These are phyloP conservation scores for Boulengeromyrus knoepffleri DNA, from an alignment of 2,113 vertebrate genomes.

Conservation along the genomic window DNA sequence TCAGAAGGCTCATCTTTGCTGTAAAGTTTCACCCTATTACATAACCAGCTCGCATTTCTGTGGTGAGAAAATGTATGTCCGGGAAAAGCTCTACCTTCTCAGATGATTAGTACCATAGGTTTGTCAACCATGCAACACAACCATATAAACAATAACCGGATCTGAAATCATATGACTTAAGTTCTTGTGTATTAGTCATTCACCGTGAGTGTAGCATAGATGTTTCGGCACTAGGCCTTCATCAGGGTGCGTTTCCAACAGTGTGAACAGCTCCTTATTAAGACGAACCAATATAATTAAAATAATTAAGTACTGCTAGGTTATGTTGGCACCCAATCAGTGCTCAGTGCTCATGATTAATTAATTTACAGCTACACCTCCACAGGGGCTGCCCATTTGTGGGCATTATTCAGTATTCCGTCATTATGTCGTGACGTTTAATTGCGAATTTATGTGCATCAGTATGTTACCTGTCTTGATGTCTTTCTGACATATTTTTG, in stretches of 20 bases:
- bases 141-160: not conserved
- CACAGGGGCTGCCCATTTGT: not conserved
- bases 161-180: not conserved
- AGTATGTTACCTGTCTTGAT: too few relatives aligned
- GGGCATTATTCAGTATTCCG: not conserved
- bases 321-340: not conserved
- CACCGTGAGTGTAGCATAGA: not conserved
- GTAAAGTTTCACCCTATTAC: not conserved
- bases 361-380: not conserved
- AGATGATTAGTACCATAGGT: not conserved
- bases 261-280: not conserved
- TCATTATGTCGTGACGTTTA: too few relatives aligned
- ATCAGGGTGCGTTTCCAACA: not conserved
- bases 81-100: not conserved
- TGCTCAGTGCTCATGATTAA: not conserved
- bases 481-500: too few relatives aligned
- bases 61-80: not conserved
- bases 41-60: not conserved
- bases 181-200: not conserved
- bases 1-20: not conserved
- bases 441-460: too few relatives aligned
- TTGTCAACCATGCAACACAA: not conserved
- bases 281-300: not conserved
- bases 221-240: not conserved
- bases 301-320: not conserved